A percentile compares a stretch with the other conserved stretches of the same genome.
Evolutionary conservation across 2,113 vertebrate species (phyloP).

Genomic region (Etia nguti): DNA sequence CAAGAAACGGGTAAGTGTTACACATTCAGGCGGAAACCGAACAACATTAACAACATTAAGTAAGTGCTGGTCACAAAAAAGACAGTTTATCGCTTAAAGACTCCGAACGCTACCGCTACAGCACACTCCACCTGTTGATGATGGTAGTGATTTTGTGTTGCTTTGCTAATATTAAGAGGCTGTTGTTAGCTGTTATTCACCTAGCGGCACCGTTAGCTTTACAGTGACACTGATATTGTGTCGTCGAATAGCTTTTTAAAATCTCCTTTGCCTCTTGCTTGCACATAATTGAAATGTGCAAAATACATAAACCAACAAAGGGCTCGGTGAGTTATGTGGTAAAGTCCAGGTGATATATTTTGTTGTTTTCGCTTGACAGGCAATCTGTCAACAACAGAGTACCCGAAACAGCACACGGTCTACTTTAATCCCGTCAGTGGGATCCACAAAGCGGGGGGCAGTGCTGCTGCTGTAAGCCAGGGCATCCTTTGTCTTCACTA

Average conservation of each 20-base stretch:
- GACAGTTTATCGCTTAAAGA: background rate
- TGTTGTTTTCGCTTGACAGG: background rate
- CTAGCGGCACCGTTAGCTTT: background rate
- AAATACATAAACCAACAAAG: background rate
- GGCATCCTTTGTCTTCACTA: background rate
- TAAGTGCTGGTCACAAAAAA: too few relatives aligned
- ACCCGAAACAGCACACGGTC: constrained; percentile 32
- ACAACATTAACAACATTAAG: background rate
- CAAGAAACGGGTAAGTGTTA: background rate
- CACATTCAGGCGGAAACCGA: background rate
- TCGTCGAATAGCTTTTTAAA: background rate
- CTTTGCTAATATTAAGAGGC: background rate
- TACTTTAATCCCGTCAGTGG: constrained; percentile 23
- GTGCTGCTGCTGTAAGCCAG: background rate
- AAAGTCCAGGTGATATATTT: background rate
- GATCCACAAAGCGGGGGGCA: background rate
- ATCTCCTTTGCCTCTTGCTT: background rate
- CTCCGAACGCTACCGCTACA: background rate
- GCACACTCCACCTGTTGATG: constrained; percentile 24
- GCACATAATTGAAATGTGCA: background rate
- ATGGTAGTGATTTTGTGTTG: background rate
- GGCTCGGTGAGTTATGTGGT: background rate
- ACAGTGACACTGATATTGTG: background rate
- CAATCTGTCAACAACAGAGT: background rate
- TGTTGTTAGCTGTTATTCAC: background rate